phyloP scores from a whole-genome alignment of 2,797 vertebrate genomes.

The Hippoglossus hippoglossus region DNA sequence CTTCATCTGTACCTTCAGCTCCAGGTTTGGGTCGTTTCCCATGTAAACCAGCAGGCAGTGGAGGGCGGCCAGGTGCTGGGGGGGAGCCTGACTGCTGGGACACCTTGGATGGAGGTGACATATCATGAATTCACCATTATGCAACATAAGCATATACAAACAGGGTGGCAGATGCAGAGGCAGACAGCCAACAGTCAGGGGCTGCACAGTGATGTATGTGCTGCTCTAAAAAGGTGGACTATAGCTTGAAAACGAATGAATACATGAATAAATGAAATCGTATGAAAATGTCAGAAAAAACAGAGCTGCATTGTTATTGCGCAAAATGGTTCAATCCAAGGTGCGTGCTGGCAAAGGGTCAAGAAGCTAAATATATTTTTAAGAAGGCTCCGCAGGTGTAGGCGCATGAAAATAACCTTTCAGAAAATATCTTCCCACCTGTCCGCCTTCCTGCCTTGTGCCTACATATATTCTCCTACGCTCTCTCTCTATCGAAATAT shows the following conservation, averaged over 20 bases:
- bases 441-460: slow-evolving; percentile 11
- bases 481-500: not conserved
- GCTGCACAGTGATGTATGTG: slow-evolving; percentile 17
- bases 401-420: slow-evolving; percentile 21
- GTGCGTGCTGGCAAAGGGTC: slow-evolving; percentile 13
- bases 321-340: slow-evolving; percentile 14
- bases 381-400: slow-evolving; percentile 27
- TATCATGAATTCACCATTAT: slow-evolving; percentile 43
- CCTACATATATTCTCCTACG: slow-evolving; percentile 5
- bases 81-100: slow-evolving; percentile 75
- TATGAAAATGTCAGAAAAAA: not conserved
- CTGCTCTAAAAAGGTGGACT: not conserved
- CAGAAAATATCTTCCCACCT: not conserved
- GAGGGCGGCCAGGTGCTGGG: slow-evolving; percentile 88
- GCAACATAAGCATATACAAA: slow-evolving; percentile 39
- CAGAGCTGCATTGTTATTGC: slow-evolving; percentile 28
- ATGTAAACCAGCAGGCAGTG: slow-evolving; percentile 91
- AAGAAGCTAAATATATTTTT: slow-evolving; percentile 37
- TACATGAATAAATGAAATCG: slow-evolving; percentile 13
- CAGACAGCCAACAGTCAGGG: slow-evolving; percentile 13
- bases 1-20: slow-evolving; percentile 77
- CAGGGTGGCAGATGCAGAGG: slow-evolving; percentile 23
- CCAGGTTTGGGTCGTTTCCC: slow-evolving; percentile 77
- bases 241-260: slow-evolving; percentile 16
- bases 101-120: slow-evolving; percentile 60